Evolutionary conservation across 2,797 vertebrate species (phyloP).

Genomic region (Morelia viridis): DNA sequence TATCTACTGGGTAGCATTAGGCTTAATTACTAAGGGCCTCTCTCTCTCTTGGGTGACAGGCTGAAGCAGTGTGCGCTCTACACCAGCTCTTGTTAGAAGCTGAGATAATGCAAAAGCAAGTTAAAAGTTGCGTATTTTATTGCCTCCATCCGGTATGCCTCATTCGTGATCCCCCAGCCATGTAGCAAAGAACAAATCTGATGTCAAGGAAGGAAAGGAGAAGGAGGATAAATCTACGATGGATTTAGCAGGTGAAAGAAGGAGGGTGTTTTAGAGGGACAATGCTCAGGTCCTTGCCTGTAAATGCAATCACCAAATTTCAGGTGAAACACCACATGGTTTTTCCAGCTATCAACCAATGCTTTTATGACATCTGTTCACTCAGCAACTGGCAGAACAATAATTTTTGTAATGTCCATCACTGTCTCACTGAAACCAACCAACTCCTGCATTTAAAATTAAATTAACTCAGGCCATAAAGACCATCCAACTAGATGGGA

Average conservation of each 20-base stretch:
- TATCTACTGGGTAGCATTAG: conserved; percentile 68
- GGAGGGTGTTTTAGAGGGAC: conserved; percentile 11
- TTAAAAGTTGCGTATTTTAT: conserved; percentile 75
- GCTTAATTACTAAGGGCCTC: conserved; percentile 63
- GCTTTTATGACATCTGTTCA: neutral
- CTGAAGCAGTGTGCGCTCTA: conserved; percentile 67
- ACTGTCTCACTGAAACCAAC: conserved; percentile 10
- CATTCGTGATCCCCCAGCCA: conserved; percentile 51
- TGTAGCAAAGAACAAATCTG: conserved; percentile 51
- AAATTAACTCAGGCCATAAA: neutral
- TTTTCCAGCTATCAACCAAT: conserved; percentile 4
- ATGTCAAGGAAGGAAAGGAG: conserved; percentile 40
- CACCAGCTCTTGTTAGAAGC: conserved; percentile 71
- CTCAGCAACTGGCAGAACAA: neutral
- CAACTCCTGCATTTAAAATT: neutral
- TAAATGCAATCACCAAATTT: conserved; percentile 71
- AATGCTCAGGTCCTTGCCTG: conserved; percentile 60
- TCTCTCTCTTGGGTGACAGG: conserved; percentile 69
- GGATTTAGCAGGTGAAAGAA: conserved; percentile 54
- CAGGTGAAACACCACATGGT: conserved; percentile 44
- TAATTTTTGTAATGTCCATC: neutral
- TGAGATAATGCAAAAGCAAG: conserved; percentile 68
- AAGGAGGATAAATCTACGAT: conserved; percentile 10
- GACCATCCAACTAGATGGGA: neutral
- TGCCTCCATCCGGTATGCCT: conserved; percentile 51